phyloP scores from a whole-genome alignment of 2,888 invertebrate genomes.

The Drosophila ezoana region DNA sequence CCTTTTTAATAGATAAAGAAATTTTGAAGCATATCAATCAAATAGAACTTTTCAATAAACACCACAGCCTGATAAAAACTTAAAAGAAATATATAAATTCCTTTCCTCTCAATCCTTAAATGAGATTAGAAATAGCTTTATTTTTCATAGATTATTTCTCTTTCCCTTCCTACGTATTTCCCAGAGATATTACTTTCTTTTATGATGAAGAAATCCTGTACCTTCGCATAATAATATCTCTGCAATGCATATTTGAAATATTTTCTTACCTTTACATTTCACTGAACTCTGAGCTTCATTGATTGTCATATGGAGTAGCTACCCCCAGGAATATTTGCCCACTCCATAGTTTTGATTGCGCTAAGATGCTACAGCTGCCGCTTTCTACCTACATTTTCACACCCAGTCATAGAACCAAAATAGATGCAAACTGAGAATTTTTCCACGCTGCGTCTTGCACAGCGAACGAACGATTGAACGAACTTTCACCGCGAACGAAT shows the following conservation, averaged over 20 bases:
- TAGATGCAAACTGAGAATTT: constrained; percentile 18
- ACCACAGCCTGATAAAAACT: not conserved
- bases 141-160: not conserved
- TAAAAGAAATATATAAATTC: too few species aligned
- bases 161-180: not conserved
- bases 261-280: constrained; percentile 14
- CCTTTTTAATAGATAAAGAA: too few species aligned
- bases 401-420: constrained; percentile 20
- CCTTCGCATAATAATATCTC: constrained; percentile 24
- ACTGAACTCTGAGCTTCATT: constrained; percentile 9
- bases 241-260: constrained; percentile 28
- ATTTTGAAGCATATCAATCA: not conserved
- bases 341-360: constrained; percentile 15
- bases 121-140: too few species aligned
- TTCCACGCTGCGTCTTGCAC: constrained; percentile 43
- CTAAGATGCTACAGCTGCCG: constrained; percentile 53
- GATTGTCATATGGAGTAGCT: constrained; percentile 30
- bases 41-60: too few species aligned
- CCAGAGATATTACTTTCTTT: not conserved
- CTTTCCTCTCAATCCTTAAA: too few species aligned
- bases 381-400: constrained; percentile 48
- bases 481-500: constrained; percentile 67
- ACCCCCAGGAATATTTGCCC: constrained; percentile 24
- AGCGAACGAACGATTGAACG: constrained; percentile 24
- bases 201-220: not conserved